Evolutionary conservation across 2,888 invertebrate species (phyloP), one percentile per base, ranked within the genome.

Genomic region (Stenurella melanura): DNA sequence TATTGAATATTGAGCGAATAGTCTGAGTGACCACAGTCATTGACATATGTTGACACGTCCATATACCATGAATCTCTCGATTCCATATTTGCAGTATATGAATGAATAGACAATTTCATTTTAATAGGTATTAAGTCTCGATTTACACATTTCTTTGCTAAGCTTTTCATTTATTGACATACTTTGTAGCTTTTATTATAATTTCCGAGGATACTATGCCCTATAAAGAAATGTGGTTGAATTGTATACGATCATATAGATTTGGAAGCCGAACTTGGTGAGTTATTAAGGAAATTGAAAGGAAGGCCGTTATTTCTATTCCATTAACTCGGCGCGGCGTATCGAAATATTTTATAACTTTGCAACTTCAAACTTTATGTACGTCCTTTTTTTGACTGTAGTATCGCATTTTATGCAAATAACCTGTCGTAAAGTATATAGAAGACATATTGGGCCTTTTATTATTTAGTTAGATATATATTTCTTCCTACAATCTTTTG

Each of bases 181-280:
- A 42, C 42, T 11, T 42, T 12, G 1, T 15, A 42, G 42, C 12
- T 4, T 42, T 12, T 42, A 42, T 42, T 42, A 12, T 42, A 42
- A 15, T 42, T 42, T 42, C 42, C 2, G 6, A n/a, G 15, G 0
- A 50, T n/a, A 50, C 9, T 38, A 50, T 11, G 9, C 15, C 50
- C 15, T 38, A 50, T 50, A 50, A 15, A n/a, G 50, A 50, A 42
- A 50, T 50, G 15, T n/a, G 50, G 50, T 50, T 4, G 50, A 50
- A 50, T 50, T 50, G n/a, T 50, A 50, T 50, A 4, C 50, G n/a
- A 50, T 4, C n/a, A 50, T 50, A 50, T 7, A 50, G 50, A n/a
- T 50, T 50, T 50, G n/a, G 7, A 50, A 50, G n/a, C n/a, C n/a
- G 50, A 50, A 50, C 50, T 50, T 50, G 50, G n/a, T n/a, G 50